Evolutionary conservation across 2,113 vertebrate genomes (phyloP).

Genomic region (Lampris megalopsis): DNA sequence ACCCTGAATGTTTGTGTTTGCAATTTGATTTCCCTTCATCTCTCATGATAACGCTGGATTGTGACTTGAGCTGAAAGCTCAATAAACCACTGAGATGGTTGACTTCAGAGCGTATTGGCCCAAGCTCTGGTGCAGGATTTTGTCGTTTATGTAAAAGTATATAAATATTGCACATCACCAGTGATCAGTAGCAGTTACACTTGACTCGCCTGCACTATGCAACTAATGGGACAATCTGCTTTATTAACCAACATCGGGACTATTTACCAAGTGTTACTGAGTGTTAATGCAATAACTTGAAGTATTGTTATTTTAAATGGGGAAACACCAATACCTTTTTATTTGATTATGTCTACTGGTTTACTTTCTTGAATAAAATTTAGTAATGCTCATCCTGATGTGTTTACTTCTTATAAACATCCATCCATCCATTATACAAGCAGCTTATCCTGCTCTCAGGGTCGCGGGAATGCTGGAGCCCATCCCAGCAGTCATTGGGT

Average conservation of each 20-base stretch:
- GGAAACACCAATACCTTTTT: constrained; percentile 51
- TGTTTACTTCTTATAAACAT: neutral
- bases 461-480: too few relatives aligned
- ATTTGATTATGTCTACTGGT: constrained; percentile 63
- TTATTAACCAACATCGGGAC: constrained; percentile 40
- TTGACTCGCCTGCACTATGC: constrained; percentile 79
- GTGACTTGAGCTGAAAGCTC: constrained; percentile 25
- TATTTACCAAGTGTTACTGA: constrained; percentile 53
- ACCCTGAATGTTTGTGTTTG: too few relatives aligned
- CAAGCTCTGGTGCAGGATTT: constrained; percentile 18
- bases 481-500: too few relatives aligned
- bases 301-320: constrained; percentile 44
- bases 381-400: constrained; percentile 16
- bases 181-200: constrained; percentile 72
- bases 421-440: too few relatives aligned
- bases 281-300: constrained; percentile 68
- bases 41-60: too few relatives aligned
- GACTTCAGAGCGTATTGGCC: constrained; percentile 27
- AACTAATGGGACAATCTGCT: constrained; percentile 62
- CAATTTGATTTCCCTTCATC: too few relatives aligned
- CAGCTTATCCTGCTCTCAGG: too few relatives aligned
- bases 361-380: constrained; percentile 66
- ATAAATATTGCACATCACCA: constrained; percentile 59
- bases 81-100: constrained; percentile 21
- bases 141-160: constrained; percentile 37